A percentile compares a stretch with the other conserved stretches of the same genome.
Conservation (phyloP, 1,140 invertebrate species). For the Drosophila kohkoa region DNA sequence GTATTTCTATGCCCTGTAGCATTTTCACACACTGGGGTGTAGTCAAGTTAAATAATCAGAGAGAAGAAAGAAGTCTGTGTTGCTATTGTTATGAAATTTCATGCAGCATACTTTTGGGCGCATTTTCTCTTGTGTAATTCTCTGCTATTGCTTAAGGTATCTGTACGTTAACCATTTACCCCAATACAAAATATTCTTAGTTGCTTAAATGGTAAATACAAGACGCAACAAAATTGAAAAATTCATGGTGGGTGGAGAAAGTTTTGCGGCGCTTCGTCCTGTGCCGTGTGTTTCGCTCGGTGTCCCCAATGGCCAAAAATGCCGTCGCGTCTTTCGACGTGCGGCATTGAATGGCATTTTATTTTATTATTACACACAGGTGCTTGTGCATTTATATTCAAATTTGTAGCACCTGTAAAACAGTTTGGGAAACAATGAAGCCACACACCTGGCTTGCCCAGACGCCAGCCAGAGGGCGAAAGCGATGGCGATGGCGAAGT, state of each 20-base stretch:
- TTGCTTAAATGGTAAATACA: slow-evolving; percentile 62
- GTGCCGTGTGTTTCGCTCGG: background rate
- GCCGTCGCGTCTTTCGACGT: slow-evolving; percentile 58
- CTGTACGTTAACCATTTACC: background rate
- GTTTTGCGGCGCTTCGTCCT: slow-evolving; percentile 35
- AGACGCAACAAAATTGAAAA: slow-evolving; percentile 64
- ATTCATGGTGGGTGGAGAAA: slow-evolving; percentile 42
- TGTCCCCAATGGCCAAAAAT: slow-evolving; percentile 46
- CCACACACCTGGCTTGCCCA: slow-evolving; percentile 44
- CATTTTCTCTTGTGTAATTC: background rate
- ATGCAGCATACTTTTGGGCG: background rate
- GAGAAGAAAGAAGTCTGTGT: background rate
- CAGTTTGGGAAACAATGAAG: slow-evolving; percentile 77
- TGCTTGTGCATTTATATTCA: slow-evolving; percentile 77
- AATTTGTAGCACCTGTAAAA: slow-evolving; percentile 81
- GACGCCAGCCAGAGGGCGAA: slow-evolving; percentile 37
- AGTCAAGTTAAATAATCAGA: background rate
- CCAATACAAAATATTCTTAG: slow-evolving; percentile 7
- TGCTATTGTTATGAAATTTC: background rate
- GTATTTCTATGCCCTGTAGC: slow-evolving; percentile 21
- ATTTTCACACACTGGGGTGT: background rate
- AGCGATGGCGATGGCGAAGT: background rate
- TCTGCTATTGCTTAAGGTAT: background rate
- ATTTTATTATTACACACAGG: slow-evolving; percentile 79
- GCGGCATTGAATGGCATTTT: slow-evolving; percentile 69